Conservation (phyloP, 2,113 vertebrate genomes). For the Amazona vittata region DNA sequence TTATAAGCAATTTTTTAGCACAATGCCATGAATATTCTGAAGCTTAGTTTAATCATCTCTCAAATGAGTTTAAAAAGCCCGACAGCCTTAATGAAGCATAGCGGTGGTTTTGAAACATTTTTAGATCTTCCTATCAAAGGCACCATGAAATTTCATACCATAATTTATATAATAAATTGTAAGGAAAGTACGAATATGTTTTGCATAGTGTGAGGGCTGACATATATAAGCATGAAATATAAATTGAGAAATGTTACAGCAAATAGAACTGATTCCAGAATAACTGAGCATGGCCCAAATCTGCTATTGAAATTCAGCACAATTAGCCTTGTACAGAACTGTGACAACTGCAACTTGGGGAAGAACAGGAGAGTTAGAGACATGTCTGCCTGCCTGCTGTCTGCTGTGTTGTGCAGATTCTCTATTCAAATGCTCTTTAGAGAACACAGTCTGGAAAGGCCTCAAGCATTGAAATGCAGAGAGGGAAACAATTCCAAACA, state of each 20-base stretch:
- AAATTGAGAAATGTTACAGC: neutral
- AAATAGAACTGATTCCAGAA: neutral
- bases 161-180: neutral
- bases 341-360: neutral
- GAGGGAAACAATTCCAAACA: slow-evolving; percentile 80
- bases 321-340: neutral
- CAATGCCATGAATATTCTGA: neutral
- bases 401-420: neutral
- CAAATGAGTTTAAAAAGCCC: neutral
- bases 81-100: neutral
- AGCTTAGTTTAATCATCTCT: neutral
- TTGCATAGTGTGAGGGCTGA: neutral
- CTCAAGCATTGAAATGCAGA: slow-evolving; percentile 45
- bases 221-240: neutral
- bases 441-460: slow-evolving; percentile 50
- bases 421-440: slow-evolving; percentile 39
- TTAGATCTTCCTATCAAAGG: neutral
- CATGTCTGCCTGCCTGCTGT: neutral
- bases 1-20: neutral
- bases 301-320: neutral
- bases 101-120: neutral
- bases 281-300: neutral
- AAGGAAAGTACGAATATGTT: neutral
- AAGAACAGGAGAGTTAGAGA: neutral
- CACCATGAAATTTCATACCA: neutral